phyloP scores from a whole-genome alignment of 1,140 invertebrate species.

The Macrobrachium rosenbergii region DNA sequence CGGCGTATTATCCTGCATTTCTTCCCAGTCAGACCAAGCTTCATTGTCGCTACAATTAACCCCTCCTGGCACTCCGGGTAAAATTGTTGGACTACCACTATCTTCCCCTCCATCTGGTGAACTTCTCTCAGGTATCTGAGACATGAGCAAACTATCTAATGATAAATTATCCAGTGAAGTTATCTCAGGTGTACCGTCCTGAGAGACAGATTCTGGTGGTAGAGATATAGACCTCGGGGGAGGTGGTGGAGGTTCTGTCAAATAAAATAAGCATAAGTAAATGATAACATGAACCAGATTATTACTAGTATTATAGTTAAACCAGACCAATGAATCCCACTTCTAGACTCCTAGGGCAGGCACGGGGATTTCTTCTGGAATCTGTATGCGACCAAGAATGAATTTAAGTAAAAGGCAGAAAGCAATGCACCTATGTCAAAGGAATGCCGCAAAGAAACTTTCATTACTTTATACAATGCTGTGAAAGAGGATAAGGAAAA shows the following conservation, averaged over 20 bases:
- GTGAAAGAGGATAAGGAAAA: too few species aligned
- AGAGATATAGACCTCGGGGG: slow-evolving; percentile 54
- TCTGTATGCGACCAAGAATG: too few species aligned
- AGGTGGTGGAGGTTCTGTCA: slow-evolving; percentile 38
- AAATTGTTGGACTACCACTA: background rate
- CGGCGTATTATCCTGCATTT: slow-evolving; percentile 48
- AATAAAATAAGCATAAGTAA: background rate
- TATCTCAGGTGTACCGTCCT: slow-evolving; percentile 19
- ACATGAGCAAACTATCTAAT: slow-evolving; percentile 36
- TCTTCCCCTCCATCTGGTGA: slow-evolving; percentile 55
- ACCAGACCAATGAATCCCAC: too few species aligned
- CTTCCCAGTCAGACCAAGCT: slow-evolving; percentile 60
- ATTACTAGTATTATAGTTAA: too few species aligned
- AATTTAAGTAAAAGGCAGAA: too few species aligned
- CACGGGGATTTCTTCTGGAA: too few species aligned
- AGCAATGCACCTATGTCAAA: too few species aligned
- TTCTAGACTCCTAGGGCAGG: too few species aligned
- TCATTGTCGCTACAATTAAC: slow-evolving; percentile 20
- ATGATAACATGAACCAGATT: background rate
- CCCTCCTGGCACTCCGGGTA: background rate
- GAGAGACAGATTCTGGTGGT: background rate
- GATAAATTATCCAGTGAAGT: slow-evolving; percentile 44
- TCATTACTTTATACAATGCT: too few species aligned
- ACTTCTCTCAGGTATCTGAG: slow-evolving; percentile 53
- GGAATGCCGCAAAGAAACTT: too few species aligned